Conservation (phyloP, 2,888 invertebrate species). For the Nasonovia ribisnigri region DNA sequence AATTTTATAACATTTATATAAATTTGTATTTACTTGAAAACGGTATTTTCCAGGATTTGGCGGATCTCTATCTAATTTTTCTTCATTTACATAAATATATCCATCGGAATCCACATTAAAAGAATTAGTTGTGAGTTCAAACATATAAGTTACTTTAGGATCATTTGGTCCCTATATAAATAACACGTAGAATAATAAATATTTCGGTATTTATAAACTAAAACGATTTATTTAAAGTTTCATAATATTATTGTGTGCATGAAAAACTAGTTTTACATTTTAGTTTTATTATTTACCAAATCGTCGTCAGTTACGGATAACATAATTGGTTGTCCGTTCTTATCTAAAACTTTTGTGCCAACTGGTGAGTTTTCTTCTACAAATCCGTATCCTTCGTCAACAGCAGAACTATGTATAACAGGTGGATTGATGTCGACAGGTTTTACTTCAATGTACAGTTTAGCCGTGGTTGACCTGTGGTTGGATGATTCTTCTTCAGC, state of each 20-base stretch:
- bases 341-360: conserved; percentile 84
- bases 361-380: conserved; percentile 89
- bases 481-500: conserved; percentile 87
- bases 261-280: neutral
- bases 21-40: conserved; percentile 77
- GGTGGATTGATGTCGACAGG: conserved; percentile 91
- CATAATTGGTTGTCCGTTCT: conserved; percentile 77
- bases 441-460: conserved; percentile 83
- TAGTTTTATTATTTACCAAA: conserved; percentile 75
- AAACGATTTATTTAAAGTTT: neutral
- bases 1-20: neutral
- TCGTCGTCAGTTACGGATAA: conserved; percentile 87
- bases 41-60: conserved; percentile 87
- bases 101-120: conserved; percentile 84
- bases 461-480: conserved; percentile 85
- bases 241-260: neutral
- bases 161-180: conserved; percentile 82
- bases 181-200: neutral
- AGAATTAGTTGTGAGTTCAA: conserved; percentile 86
- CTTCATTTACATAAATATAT: conserved; percentile 83
- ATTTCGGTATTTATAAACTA: conserved; percentile 1
- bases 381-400: conserved; percentile 75
- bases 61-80: conserved; percentile 87
- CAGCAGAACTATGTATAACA: conserved; percentile 78
- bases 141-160: conserved; percentile 83